Conservation (phyloP, 1,140 invertebrate genomes). For the Caenorhabditis brenneri region DNA sequence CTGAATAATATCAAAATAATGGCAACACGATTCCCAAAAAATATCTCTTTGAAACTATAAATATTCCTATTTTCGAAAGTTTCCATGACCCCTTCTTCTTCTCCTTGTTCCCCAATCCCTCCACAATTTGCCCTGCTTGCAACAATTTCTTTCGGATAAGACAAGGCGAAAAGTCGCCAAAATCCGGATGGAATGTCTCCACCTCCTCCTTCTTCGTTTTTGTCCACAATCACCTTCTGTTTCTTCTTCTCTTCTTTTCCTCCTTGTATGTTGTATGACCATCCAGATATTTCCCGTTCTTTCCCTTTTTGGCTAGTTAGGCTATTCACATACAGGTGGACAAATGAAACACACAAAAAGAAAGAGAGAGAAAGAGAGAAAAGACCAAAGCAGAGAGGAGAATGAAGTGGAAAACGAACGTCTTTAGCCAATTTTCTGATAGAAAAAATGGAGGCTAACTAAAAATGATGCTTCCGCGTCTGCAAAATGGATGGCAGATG, state of each 20-base stretch:
- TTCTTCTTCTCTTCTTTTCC: background rate
- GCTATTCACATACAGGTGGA: background rate
- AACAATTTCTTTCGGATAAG: background rate
- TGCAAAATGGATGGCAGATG: too few relatives aligned
- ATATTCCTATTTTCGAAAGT: background rate
- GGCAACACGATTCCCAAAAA: too few relatives aligned
- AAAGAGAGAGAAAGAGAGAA: background rate
- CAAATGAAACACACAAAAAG: background rate
- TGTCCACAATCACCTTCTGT: background rate
- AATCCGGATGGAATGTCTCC: background rate
- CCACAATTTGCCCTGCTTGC: background rate
- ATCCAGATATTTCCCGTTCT: constrained; percentile 25
- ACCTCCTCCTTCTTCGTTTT: background rate
- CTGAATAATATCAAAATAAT: too few relatives aligned
- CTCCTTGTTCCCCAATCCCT: background rate
- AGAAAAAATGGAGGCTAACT: too few relatives aligned
- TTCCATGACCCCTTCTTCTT: background rate
- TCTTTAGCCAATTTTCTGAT: too few relatives aligned
- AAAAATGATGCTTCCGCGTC: too few relatives aligned
- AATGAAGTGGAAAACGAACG: background rate
- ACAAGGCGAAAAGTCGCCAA: background rate
- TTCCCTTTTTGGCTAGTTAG: background rate
- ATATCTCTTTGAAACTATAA: too few relatives aligned
- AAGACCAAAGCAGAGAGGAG: background rate
- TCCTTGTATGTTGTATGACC: constrained; percentile 2